Base-by-base conservation (phyloP, 2,888 invertebrate genomes). In the Caradrina kadenii region DNA sequence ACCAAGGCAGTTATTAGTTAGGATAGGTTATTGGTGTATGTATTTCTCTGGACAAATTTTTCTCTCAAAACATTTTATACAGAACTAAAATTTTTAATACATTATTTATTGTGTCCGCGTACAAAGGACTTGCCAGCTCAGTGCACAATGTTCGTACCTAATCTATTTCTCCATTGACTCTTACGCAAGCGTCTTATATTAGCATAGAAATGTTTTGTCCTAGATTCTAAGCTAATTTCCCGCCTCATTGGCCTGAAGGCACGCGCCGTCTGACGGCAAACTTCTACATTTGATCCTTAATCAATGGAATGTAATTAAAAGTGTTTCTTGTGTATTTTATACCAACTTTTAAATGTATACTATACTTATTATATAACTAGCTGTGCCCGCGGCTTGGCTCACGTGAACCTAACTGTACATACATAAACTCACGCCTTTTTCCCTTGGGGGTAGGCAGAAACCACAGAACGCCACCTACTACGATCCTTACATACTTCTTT, bases 141-240 rank as follows among this genome's bases (percentile, higher is more conserved):
- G 42, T 42, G 80, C 75, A 53, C 67, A 58, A 13, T 7, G 50
- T 58, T 60, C 11, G 60, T 63, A 73, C 49, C 60, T 64, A 79
- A 67, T 76, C 59, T 72, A 72, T 76, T 72, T 50, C 31, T 50
- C 54, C 45, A 67, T 62, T 67, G 71, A 71, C 39, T 76, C 21
- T 80, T 60, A 52, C 39, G 65, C 42, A 63, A 69, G 58, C 19
- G 52, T 66, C 54, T 60, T 68, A 70, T 52, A 80, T 83, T 82
- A 69, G 63, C 83, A 82, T 82, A 75, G 7, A 75, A 81, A 82
- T 83, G 72, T 53, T 62, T 70, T 63, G 73, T 73, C 62, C 83
- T 82, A 81, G 73, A 79, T 83, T 52, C 60, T 13, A 39, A 58
- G 55, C 56, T 78, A 80, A 80, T 78, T 80, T 80, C 4, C 54